Evolutionary conservation across 2,888 invertebrate species (phyloP), one percentile per base, ranked within the genome.

Genomic region (Seira musarum): DNA sequence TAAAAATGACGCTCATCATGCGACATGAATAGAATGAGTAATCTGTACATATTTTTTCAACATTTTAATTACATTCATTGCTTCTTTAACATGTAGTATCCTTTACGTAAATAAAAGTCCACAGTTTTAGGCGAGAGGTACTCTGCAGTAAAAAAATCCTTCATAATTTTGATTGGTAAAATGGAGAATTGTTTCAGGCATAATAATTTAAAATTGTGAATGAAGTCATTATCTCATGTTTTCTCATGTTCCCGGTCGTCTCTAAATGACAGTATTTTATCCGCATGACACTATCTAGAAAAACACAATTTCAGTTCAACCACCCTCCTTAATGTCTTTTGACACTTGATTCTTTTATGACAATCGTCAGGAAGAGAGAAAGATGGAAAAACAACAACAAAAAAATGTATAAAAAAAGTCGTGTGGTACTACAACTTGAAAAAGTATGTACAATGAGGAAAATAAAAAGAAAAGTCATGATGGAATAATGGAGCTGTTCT

Each of bases 401-500:
- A 75, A 35, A 64, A 17, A 67, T 49, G 61, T 68, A 78, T 66
- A 75, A 8, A 40, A 40, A 40, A 40, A 40, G 6, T 40, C n/a
- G 6, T 40, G 5, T n/a, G 19, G 60, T 60, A n/a, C n/a, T n/a
- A n/a, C n/a, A n/a, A n/a, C n/a, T n/a, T n/a, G n/a, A n/a, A n/a
- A n/a, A n/a, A n/a, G n/a, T n/a, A 60, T 60, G n/a, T n/a, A 60
- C 60, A 60, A 17, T 17, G n/a, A 60, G n/a, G n/a, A 60, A 60
- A 17, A 60, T n/a, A 24, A 24, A 22, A n/a, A 64, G 22, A 22
- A n/a, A 24, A 64, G 22, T 19, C 82, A 82, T 69, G 77, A 65
- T 72, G 40, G 40, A 40, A 40, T 40, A 40, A 40, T 40, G 78
- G 75, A 77, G 82, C 79, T 79, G 81, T 75, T 83, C 69, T 73